These are phyloP conservation scores for Neosilurus mollespiculum DNA, from an alignment of 2,797 vertebrate species.

Conservation along the genomic window DNA sequence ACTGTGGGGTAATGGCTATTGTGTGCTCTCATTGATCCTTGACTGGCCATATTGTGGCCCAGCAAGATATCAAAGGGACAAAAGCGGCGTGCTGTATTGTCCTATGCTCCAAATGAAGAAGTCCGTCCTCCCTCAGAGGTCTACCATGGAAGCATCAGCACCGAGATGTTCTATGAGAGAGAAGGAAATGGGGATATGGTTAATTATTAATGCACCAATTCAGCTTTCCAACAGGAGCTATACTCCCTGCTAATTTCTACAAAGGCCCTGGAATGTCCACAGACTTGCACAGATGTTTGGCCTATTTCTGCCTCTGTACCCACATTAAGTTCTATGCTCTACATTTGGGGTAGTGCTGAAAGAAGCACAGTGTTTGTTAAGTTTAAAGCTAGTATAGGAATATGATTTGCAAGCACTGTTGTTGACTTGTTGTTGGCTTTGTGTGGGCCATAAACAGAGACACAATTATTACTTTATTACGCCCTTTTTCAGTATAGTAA, in stretches of 20 bases:
- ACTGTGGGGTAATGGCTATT: slow-evolving; percentile 58
- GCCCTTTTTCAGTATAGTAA: neutral
- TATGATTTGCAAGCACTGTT: neutral
- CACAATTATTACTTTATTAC: neutral
- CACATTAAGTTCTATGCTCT: slow-evolving; percentile 8
- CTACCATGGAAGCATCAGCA: slow-evolving; percentile 53
- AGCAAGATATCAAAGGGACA: slow-evolving; percentile 62
- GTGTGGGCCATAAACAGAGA: neutral
- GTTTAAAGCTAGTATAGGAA: neutral
- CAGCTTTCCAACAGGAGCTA: slow-evolving; percentile 42
- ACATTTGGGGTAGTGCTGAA: neutral
- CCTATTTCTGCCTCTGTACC: slow-evolving; percentile 37
- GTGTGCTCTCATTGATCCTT: slow-evolving; percentile 64
- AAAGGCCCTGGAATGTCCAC: slow-evolving; percentile 47
- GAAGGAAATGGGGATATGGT: slow-evolving; percentile 44
- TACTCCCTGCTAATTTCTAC: slow-evolving; percentile 54
- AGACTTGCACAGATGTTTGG: slow-evolving; percentile 55
- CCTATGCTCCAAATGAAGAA: slow-evolving; percentile 63
- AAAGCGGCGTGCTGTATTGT: slow-evolving; percentile 59
- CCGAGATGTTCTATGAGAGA: slow-evolving; percentile 45
- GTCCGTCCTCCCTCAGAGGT: slow-evolving; percentile 54
- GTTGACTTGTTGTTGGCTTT: neutral
- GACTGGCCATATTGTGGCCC: slow-evolving; percentile 67
- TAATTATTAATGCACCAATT: slow-evolving; percentile 60
- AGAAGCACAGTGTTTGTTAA: neutral